phyloP scores from a whole-genome alignment of 2,113 vertebrate species.

The Meleagris gallopavo region DNA sequence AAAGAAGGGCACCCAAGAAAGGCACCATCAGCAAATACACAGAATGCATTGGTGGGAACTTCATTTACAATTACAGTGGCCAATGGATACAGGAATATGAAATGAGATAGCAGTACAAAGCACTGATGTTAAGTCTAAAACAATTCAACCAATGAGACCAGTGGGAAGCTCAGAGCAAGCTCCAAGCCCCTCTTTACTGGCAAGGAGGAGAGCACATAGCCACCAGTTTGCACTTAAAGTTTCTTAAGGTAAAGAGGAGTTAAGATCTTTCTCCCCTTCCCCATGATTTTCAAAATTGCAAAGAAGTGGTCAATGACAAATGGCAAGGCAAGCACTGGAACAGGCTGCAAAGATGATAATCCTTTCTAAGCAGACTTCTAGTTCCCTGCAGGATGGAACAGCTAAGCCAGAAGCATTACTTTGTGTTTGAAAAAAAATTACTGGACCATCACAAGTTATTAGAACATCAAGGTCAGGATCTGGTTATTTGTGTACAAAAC shows the following conservation, averaged over 20 bases:
- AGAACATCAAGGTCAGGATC: not conserved
- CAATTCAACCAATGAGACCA: fast-evolving
- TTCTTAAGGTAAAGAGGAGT: not conserved
- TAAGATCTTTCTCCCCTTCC: not conserved
- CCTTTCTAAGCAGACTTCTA: not conserved
- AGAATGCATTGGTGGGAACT: not conserved
- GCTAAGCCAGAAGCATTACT: not conserved
- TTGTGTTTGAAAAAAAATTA: not conserved
- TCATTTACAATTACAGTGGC: not conserved
- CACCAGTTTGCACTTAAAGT: not conserved
- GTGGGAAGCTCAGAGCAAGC: not conserved
- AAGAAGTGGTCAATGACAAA: not conserved
- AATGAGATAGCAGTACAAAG: not conserved
- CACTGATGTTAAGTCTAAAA: not conserved
- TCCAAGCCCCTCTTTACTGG: not conserved
- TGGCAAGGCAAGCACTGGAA: not conserved
- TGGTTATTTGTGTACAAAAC: not conserved
- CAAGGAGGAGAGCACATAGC: not conserved
- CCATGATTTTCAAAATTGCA: not conserved
- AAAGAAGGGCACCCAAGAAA: not conserved
- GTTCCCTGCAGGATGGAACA: not conserved
- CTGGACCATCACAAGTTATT: not conserved
- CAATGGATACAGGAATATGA: not conserved
- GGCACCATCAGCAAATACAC: not conserved
- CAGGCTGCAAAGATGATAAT: not conserved